Percentiles rank a stretch among this genome's conserved stretches.
These are phyloP conservation scores for Antheraea mylitta DNA, from an alignment of 1,140 invertebrate genomes.

Conservation along the genomic window DNA sequence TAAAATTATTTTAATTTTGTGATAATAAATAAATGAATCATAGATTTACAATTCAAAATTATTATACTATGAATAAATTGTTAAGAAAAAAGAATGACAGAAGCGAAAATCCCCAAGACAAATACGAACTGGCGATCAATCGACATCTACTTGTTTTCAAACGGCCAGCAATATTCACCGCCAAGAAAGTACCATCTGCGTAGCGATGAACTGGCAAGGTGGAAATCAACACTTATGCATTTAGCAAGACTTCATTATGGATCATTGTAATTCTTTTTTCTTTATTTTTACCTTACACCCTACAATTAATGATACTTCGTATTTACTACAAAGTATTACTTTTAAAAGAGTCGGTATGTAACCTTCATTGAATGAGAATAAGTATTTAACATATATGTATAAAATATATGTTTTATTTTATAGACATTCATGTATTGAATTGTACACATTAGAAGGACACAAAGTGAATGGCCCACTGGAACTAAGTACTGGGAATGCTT, in stretches of 20 bases:
- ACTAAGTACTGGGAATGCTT: slow-evolving; percentile 38
- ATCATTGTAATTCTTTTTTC: slow-evolving; percentile 37
- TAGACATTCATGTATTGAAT: slow-evolving; percentile 46
- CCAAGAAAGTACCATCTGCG: slow-evolving; percentile 60
- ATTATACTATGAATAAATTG: not conserved
- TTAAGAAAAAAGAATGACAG: slow-evolving; percentile 23
- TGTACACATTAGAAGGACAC: slow-evolving; percentile 50
- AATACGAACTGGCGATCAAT: slow-evolving; percentile 33
- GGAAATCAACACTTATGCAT: slow-evolving; percentile 39
- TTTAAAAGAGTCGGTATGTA: no score
- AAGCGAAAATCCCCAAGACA: slow-evolving; percentile 28
- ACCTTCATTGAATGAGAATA: no score
- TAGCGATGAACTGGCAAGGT: slow-evolving; percentile 41
- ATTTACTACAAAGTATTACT: no score
- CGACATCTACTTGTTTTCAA: slow-evolving; percentile 61
- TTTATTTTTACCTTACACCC: not conserved
- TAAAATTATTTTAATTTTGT: not conserved
- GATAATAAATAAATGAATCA: not conserved
- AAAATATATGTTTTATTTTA: slow-evolving; percentile 17
- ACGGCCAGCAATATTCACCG: slow-evolving; percentile 55
- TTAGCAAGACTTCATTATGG: slow-evolving; percentile 54
- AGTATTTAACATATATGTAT: not conserved
- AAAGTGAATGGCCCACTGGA: slow-evolving; percentile 43
- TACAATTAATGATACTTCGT: no score
- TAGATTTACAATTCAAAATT: not conserved